Evolutionary conservation across 92 coral and sea anemone species (phyloP), one percentile per base, ranked within the genome.

Genomic region (Epizoanthus stellaris): DNA sequence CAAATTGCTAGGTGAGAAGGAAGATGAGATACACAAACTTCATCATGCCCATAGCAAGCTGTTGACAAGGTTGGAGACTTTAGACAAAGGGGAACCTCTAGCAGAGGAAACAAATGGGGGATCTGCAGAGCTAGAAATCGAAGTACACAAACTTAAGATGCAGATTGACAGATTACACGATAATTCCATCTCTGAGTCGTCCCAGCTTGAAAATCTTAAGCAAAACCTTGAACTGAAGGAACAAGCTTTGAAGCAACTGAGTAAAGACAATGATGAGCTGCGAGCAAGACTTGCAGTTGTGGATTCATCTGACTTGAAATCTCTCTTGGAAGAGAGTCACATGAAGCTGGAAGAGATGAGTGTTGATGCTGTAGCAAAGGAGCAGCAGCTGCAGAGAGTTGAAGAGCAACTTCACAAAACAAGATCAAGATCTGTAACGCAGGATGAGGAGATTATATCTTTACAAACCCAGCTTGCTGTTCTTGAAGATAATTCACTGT

Each of bases 401-500:
- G 95, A 92, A 60, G 89, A 88, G 64, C 92, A 94, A 70, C 91
- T 94, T 15, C 90, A 90, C 71, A 95, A 90, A 66, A 92, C 93
- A 57, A 87, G 88, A 64, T 70, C 93, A 53, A 87, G 90, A 56
- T 90, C 91, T 0, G 3, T 89, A 11, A 85, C 83, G 63, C 95
- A 92, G 23, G 95, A 94, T 66, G 87, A 88, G 56, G 95, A 92
- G 81, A 85, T 92, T 63, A 70, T 82, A 10, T 76, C 89, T 49
- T 80, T 94, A 56, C 87, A 70, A 76, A 87, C 86, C 47, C 92
- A 86, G 34, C 89, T 94, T 34, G 95, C 93, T 17, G 73, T 77
- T 82, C 84, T 89, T 4, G 98, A 94, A 80, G 98, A 94, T 64
- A 94, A 92, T 70, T 94, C 98, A 6, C 88, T 92, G 59, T 92